Percentiles rank a stretch among this genome's conserved stretches.
Conservation (phyloP, 1,140 invertebrate genomes). For the Drosophila mayri region DNA sequence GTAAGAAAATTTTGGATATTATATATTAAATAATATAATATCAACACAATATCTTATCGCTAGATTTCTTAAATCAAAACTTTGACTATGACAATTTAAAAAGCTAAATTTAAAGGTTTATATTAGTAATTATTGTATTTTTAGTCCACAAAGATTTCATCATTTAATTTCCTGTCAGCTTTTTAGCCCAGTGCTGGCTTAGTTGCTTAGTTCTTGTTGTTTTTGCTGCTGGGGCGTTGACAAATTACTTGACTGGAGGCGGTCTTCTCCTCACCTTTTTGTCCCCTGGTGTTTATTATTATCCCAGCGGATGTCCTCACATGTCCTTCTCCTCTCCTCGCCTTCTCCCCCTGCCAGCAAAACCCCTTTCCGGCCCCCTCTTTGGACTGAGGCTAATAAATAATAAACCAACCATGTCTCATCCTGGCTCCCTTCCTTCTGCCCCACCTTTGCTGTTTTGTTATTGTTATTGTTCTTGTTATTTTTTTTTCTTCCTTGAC, state of each 20-base stretch:
- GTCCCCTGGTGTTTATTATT: slow-evolving; percentile 72
- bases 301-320: slow-evolving; percentile 72
- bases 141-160: neutral
- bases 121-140: neutral
- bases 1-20: no score
- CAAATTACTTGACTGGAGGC: slow-evolving; percentile 67
- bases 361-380: slow-evolving; percentile 1
- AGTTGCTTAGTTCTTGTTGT: slow-evolving; percentile 44
- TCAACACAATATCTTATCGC: no score
- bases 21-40: no score
- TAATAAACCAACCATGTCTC: slow-evolving; percentile 67
- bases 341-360: neutral
- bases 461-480: neutral
- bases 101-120: no score
- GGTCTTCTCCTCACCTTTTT: neutral
- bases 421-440: slow-evolving; percentile 21
- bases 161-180: neutral
- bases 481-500: slow-evolving; percentile 40
- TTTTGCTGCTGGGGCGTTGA: slow-evolving; percentile 42
- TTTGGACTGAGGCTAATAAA: slow-evolving; percentile 70
- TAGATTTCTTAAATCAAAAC: no score
- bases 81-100: no score
- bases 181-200: slow-evolving; percentile 10
- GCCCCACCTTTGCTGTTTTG: neutral
- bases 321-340: slow-evolving; percentile 45